Conservation (phyloP, 1,140 invertebrate species). For the Euura lappo region DNA sequence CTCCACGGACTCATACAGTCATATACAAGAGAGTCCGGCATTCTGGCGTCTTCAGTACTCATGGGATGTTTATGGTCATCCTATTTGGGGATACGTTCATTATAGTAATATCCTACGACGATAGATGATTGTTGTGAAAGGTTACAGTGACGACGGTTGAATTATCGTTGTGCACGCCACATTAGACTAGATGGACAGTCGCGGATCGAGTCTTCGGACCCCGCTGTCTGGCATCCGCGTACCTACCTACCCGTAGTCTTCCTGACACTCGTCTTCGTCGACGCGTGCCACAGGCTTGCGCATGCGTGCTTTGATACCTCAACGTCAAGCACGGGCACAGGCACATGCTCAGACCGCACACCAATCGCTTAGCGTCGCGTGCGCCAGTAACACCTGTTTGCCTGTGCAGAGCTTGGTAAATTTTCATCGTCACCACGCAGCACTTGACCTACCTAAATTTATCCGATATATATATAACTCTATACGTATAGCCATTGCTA, state of each 20-base stretch:
- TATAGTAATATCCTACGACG: too few relatives aligned
- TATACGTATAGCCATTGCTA: not conserved
- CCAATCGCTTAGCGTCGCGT: not conserved
- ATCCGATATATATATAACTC: not conserved
- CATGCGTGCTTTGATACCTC: not conserved
- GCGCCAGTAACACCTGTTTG: not conserved
- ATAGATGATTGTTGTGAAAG: too few relatives aligned
- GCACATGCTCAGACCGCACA: too few relatives aligned
- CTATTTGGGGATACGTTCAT: too few relatives aligned
- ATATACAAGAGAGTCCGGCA: too few relatives aligned
- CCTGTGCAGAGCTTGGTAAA: not conserved
- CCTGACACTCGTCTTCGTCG: not conserved
- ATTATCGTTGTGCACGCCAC: not conserved
- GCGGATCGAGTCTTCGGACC: not conserved
- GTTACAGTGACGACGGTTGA: too few relatives aligned
- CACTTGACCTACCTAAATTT: slow-evolving; percentile 7
- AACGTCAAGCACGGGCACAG: not conserved
- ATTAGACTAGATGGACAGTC: not conserved
- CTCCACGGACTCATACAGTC: too few relatives aligned
- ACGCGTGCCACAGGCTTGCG: not conserved
- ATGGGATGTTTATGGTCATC: too few relatives aligned
- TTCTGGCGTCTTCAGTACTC: too few relatives aligned
- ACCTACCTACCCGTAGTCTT: not conserved
- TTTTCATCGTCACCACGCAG: not conserved
- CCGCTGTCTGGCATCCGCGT: not conserved